Evolutionary conservation across 2,888 invertebrate genomes (phyloP).

Genomic region (Molorchus minor): DNA sequence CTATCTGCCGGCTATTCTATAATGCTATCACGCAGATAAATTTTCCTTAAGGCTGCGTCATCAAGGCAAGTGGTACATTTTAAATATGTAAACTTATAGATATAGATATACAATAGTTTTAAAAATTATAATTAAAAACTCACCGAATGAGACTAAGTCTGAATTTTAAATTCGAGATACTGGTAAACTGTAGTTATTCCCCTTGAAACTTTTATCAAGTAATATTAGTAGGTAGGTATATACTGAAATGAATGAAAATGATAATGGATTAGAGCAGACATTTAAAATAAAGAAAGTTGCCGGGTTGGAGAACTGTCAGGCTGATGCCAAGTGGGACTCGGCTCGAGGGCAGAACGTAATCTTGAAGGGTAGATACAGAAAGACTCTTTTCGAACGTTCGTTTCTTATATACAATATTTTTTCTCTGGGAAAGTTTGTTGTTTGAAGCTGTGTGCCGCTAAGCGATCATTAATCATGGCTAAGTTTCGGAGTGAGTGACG

Average conservation of each 20-base stretch:
- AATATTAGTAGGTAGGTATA: slow-evolving; percentile 22
- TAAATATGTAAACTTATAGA: no score
- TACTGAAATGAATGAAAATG: slow-evolving; percentile 36
- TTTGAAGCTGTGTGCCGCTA: slow-evolving; percentile 68
- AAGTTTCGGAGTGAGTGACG: slow-evolving; percentile 67
- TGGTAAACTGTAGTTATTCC: slow-evolving; percentile 5
- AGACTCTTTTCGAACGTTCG: slow-evolving; percentile 63
- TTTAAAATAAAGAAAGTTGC: slow-evolving; percentile 40
- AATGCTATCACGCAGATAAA: no score
- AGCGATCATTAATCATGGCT: slow-evolving; percentile 68
- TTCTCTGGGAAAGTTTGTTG: slow-evolving; percentile 73
- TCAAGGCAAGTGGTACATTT: no score
- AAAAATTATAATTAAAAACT: no score
- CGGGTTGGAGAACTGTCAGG: slow-evolving; percentile 34
- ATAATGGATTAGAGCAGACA: slow-evolving; percentile 38
- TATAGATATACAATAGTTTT: no score
- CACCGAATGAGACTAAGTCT: no score
- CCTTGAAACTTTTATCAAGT: slow-evolving; percentile 19
- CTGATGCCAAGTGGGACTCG: slow-evolving; percentile 31
- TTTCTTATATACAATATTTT: slow-evolving; percentile 65
- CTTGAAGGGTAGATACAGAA: slow-evolving; percentile 65
- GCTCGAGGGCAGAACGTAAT: slow-evolving; percentile 58
- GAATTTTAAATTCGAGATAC: slow-evolving; percentile 1
- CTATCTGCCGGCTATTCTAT: no score
- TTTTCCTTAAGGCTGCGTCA: no score